Evolutionary conservation across 2,113 vertebrate species (phyloP).

Genomic region (Connochaetes taurinus): DNA sequence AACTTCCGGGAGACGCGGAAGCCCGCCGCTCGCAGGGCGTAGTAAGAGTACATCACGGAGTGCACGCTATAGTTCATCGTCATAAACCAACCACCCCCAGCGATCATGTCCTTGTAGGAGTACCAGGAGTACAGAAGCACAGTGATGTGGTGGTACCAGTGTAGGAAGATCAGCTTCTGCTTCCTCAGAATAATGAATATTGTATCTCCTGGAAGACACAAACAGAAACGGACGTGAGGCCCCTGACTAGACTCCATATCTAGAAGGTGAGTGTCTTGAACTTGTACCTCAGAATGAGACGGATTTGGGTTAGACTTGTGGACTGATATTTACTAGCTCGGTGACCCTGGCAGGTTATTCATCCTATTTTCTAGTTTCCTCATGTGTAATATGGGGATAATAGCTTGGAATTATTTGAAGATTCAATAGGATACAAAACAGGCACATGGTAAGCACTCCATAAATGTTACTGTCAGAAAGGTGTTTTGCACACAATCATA

Average conservation of each 20-base stretch:
- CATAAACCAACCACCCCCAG: slow-evolving; percentile 99
- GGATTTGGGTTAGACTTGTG: not conserved
- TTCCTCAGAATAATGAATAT: slow-evolving; percentile 98
- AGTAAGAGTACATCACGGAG: slow-evolving; percentile 99
- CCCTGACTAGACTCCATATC: fast-evolving
- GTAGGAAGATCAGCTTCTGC: slow-evolving; percentile 99
- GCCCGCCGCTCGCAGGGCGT: slow-evolving; percentile 93
- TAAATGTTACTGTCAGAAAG: not conserved
- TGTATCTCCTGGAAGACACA: slow-evolving; percentile 89
- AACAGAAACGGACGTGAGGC: not conserved
- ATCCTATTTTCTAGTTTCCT: not conserved
- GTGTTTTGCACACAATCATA: not conserved
- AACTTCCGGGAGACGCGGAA: slow-evolving; percentile 96
- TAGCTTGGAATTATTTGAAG: not conserved
- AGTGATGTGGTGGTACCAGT: slow-evolving; percentile 99
- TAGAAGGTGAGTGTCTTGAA: not conserved
- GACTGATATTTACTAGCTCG: not conserved
- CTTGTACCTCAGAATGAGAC: fast-evolving
- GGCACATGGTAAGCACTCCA: not conserved
- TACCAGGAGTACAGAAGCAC: slow-evolving; percentile 99
- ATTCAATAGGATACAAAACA: not conserved
- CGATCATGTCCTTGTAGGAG: slow-evolving; percentile 99
- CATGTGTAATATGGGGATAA: not conserved
- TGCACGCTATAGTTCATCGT: slow-evolving; percentile 99
- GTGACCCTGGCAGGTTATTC: not conserved